Evolutionary conservation across 2,888 invertebrate species (phyloP), one percentile per base, ranked within the genome.

Genomic region (Myathropa florea): DNA sequence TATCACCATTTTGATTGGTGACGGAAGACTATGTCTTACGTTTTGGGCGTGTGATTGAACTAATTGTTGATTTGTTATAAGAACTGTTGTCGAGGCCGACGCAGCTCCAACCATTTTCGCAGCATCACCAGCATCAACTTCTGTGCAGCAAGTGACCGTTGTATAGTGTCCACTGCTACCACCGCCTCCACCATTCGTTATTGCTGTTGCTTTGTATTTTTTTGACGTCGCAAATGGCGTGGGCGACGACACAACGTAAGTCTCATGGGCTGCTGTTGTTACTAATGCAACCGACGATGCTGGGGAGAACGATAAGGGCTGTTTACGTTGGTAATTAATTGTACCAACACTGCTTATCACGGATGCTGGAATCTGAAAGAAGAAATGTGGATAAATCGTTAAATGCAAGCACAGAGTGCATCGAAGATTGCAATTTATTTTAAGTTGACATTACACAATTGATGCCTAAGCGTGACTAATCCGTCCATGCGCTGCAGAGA

Each of bases 281-380:
- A 72, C 64, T 71, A 78, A 70, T 83, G 75, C 61, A 78, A 73
- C 71, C 84, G 85, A 80, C 73, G 85, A 60, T 79, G 83, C 83
- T 88, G 88, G 83, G 57, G 86, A 77, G 79, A 78, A 77, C 75
- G 73, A 83, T 88, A 88, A 78, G 61, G 86, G 76, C 33, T 79
- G 79, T 21, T 80, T 87, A 39, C 83, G 87, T 65, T 89, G 89
- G 72, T 89, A 89, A 46, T 94, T 94, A 87, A 94, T 94, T 89
- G 94, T 94, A 88, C 94, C 94, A 85, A 94, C 94, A 89, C 94
- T 94, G 92, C 94, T 94, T 90, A 94, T 94, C 89, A 94, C 94
- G 60, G 94, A 94, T 78, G 94, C 94, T 78, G 94, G 94, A 83
- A 94, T 94, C 94, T 94, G 89, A 53, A 92, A 92, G 81, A 21